phyloP scores from a whole-genome alignment of 2,797 vertebrate genomes.

The Chaetophractus vellerosus region DNA sequence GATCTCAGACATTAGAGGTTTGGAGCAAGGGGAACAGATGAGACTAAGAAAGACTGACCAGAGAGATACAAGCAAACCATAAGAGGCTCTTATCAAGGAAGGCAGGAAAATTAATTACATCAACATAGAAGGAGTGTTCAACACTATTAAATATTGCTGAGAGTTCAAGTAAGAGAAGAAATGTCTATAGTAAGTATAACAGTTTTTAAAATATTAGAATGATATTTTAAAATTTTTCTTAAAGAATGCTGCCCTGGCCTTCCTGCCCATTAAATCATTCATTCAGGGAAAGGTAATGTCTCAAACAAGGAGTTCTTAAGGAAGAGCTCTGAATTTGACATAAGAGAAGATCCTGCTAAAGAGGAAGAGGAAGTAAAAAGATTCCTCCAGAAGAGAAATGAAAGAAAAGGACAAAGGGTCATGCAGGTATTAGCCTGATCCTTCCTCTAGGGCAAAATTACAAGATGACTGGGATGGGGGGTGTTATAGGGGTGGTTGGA shows the following conservation, averaged over 20 bases:
- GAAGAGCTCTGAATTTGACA: neutral
- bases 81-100: neutral
- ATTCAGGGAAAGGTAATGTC: neutral
- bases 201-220: too few species aligned
- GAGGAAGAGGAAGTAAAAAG: neutral
- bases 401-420: neutral
- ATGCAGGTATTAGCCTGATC: neutral
- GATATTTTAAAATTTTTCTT: neutral
- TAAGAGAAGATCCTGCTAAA: neutral
- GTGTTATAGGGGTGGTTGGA: neutral
- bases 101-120: neutral
- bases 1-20: neutral
- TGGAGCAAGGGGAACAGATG: neutral
- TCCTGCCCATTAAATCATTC: neutral
- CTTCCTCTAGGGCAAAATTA: neutral
- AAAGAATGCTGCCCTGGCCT: neutral
- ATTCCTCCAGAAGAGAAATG: neutral
- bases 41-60: neutral
- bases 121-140: neutral
- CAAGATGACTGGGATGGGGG: neutral
- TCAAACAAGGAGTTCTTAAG: neutral
- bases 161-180: too few species aligned
- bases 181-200: too few species aligned
- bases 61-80: neutral
- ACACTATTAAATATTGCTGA: neutral